Evolutionary conservation across 2,797 vertebrate species (phyloP).

Genomic region (Cephalopachus bancanus): DNA sequence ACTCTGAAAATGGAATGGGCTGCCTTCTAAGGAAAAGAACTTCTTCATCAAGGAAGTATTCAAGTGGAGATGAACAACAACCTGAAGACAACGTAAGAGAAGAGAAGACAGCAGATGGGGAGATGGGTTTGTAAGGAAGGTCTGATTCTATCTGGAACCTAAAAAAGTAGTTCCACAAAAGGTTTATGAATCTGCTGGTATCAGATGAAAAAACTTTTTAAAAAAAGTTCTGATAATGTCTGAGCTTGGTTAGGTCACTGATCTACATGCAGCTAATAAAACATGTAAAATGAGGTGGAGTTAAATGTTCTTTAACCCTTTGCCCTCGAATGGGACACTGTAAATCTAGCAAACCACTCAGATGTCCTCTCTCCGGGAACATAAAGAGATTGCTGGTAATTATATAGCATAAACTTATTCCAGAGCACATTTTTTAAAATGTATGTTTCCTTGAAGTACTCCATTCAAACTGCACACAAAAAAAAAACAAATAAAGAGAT

Average conservation of each 20-base stretch:
- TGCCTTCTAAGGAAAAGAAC: not conserved
- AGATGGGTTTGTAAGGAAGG: conserved; percentile 30
- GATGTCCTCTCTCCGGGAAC: no score
- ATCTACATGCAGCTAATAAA: not conserved
- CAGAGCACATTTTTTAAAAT: no score
- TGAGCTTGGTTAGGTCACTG: conserved; percentile 53
- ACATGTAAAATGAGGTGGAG: conserved; percentile 39
- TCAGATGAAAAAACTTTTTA: not conserved
- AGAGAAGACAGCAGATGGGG: not conserved
- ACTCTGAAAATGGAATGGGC: conserved; percentile 45
- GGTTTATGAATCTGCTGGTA: not conserved
- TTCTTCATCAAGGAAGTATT: not conserved
- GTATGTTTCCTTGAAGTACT: no score
- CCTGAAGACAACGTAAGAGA: not conserved
- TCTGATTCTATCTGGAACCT: conserved; percentile 35
- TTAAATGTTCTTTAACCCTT: not conserved
- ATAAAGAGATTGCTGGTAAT: no score
- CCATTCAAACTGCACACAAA: no score
- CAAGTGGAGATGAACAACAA: conserved; percentile 13
- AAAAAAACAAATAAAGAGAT: no score
- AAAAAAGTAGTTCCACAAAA: conserved; percentile 51
- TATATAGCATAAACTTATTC: no score
- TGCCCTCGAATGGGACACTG: no score
- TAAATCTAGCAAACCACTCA: no score
- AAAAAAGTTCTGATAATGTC: not conserved